Percentiles rank a stretch among this genome's conserved stretches.
Evolutionary conservation across 2,888 invertebrate species (phyloP).

Genomic region (Melinaea marsaeus): DNA sequence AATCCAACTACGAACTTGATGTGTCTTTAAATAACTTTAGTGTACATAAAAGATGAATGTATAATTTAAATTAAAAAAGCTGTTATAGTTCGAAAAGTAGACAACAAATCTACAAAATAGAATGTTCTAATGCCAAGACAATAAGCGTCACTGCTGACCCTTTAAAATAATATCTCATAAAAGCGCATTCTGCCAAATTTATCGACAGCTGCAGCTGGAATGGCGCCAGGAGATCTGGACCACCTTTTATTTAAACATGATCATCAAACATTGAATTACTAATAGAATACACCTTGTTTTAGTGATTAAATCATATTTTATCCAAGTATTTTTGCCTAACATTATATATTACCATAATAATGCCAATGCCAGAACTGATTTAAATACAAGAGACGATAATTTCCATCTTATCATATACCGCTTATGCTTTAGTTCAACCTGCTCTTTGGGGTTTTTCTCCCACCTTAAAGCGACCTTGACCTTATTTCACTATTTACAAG

Average conservation of each 20-base stretch:
- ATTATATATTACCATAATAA: neutral
- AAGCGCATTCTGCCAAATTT: conserved; percentile 19
- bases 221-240: conserved; percentile 15
- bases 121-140: conserved; percentile 1
- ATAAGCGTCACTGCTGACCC: neutral
- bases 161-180: conserved; percentile 11
- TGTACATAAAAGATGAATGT: neutral
- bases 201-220: conserved; percentile 23
- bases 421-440: neutral
- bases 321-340: too few species aligned
- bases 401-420: too few species aligned
- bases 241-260: conserved; percentile 7
- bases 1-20: neutral
- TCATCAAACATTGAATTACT: neutral
- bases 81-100: too few species aligned
- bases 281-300: too few species aligned
- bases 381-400: too few species aligned
- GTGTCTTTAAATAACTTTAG: conserved; percentile 2
- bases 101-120: too few species aligned
- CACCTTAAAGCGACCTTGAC: neutral
- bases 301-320: too few species aligned
- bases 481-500: neutral
- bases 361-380: neutral
- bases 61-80: neutral
- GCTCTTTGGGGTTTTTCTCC: neutral